Percentiles rank a stretch among this genome's conserved stretches.
These are phyloP conservation scores for Kryptolebias ocellatus DNA, from an alignment of 2,797 vertebrate genomes.

Conservation along the genomic window DNA sequence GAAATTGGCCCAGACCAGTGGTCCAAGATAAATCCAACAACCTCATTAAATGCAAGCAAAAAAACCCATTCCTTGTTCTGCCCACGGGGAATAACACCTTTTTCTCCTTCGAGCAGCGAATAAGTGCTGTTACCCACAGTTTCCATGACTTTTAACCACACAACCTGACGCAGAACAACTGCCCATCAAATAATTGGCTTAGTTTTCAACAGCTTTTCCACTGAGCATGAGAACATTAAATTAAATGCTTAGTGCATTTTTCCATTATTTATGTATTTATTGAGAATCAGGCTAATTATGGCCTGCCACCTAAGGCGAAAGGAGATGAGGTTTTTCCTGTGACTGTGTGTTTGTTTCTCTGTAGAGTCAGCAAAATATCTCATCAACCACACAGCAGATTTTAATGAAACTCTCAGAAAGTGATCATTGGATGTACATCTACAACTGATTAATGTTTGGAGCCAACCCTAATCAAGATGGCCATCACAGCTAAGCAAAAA, in stretches of 20 bases:
- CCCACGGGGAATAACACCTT: slow-evolving; percentile 63
- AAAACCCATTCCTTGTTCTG: slow-evolving; percentile 54
- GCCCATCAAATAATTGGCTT: slow-evolving; percentile 6
- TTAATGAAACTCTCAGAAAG: too few relatives aligned
- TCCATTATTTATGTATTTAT: neutral
- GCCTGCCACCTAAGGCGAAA: too few relatives aligned
- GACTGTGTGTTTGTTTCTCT: too few relatives aligned
- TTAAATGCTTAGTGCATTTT: neutral
- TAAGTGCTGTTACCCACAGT: slow-evolving; percentile 42
- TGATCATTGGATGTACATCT: too few relatives aligned
- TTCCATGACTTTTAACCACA: slow-evolving; percentile 50
- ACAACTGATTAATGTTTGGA: too few relatives aligned
- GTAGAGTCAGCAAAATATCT: too few relatives aligned
- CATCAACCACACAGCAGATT: too few relatives aligned
- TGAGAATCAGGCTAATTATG: slow-evolving; percentile 4
- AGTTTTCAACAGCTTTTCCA: slow-evolving; percentile 40
- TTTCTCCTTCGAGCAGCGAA: slow-evolving; percentile 52
- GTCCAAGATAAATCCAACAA: slow-evolving; percentile 43
- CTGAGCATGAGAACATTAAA: neutral
- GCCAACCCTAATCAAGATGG: too few relatives aligned
- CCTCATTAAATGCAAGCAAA: slow-evolving; percentile 60
- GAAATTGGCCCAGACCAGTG: slow-evolving; percentile 44
- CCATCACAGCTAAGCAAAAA: too few relatives aligned
- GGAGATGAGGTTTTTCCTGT: too few relatives aligned
- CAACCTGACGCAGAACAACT: slow-evolving; percentile 29